Conservation (phyloP, 1,140 invertebrate species). For the Plectus sambesii region DNA sequence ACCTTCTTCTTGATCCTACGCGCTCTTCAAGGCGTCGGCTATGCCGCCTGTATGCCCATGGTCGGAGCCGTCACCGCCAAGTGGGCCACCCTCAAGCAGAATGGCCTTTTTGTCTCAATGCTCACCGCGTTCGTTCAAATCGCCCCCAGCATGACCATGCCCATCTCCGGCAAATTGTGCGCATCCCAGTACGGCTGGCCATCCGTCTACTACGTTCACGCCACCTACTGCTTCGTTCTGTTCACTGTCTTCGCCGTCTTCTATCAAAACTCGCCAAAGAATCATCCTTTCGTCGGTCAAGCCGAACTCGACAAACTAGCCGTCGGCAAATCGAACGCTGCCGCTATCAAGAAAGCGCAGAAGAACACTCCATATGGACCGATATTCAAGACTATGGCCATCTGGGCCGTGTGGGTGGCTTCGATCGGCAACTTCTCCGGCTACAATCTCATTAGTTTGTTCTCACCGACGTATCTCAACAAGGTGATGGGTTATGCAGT, state of each 20-base stretch:
- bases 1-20: too few relatives aligned
- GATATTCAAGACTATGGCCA: conserved; percentile 26
- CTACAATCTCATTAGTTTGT: conserved; percentile 27
- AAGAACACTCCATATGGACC: conserved; percentile 21
- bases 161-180: conserved; percentile 27
- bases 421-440: conserved; percentile 33
- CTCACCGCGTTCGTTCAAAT: conserved; percentile 35
- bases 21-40: too few relatives aligned
- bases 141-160: conserved; percentile 35
- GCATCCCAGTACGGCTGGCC: conserved; percentile 19
- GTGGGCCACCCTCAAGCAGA: conserved; percentile 43
- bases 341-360: conserved; percentile 16
- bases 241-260: conserved; percentile 23
- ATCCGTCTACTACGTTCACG: conserved; percentile 22
- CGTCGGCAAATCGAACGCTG: conserved; percentile 18
- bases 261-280: conserved; percentile 26
- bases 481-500: conserved; percentile 27
- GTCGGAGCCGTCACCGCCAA: conserved; percentile 41
- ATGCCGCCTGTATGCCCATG: conserved; percentile 39
- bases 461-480: conserved; percentile 16
- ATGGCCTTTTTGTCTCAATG: conserved; percentile 36
- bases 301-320: conserved; percentile 21
- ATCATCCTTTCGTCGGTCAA: conserved; percentile 27
- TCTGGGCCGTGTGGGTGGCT: conserved; percentile 38
- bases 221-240: conserved; percentile 14